Percentiles rank a stretch among this genome's conserved stretches.
phyloP scores from a whole-genome alignment of 1,140 invertebrate genomes.

The Drosophila sproati region DNA sequence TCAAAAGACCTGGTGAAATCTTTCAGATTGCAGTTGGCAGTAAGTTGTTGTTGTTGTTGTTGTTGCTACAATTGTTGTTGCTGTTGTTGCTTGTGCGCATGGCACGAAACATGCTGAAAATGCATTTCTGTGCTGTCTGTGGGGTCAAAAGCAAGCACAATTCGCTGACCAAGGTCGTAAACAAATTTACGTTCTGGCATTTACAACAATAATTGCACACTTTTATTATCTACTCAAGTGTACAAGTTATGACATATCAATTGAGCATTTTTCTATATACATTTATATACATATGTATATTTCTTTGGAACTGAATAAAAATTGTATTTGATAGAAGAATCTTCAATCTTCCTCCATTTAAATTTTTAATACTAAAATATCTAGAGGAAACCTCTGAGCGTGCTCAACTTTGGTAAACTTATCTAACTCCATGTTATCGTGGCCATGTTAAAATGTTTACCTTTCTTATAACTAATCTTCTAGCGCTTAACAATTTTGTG shows the following conservation, averaged over 20 bases:
- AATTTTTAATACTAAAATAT: too few relatives aligned
- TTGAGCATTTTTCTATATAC: not conserved
- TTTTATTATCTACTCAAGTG: slow-evolving; percentile 5
- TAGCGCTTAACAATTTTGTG: too few relatives aligned
- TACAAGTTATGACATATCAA: slow-evolving; percentile 25
- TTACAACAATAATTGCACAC: slow-evolving; percentile 28
- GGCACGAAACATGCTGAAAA: slow-evolving; percentile 41
- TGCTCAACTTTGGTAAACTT: too few relatives aligned
- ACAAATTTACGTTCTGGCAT: slow-evolving; percentile 41
- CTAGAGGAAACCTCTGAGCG: too few relatives aligned
- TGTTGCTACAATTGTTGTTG: not conserved
- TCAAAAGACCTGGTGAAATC: slow-evolving; percentile 62
- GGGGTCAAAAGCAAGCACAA: slow-evolving; percentile 35
- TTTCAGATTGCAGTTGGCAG: slow-evolving; percentile 20
- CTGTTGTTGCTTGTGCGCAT: not conserved
- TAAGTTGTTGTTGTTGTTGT: not conserved
- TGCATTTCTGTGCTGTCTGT: slow-evolving; percentile 24
- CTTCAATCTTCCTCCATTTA: too few relatives aligned
- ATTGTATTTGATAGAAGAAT: too few relatives aligned
- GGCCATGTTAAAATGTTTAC: too few relatives aligned
- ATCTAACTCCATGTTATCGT: too few relatives aligned
- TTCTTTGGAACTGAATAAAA: too few relatives aligned
- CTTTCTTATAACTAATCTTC: too few relatives aligned
- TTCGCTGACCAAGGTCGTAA: slow-evolving; percentile 43
- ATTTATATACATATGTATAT: too few relatives aligned